These are phyloP conservation scores for Heliconius melpomene DNA, from an alignment of 1,140 invertebrate genomes.

Conservation along the genomic window DNA sequence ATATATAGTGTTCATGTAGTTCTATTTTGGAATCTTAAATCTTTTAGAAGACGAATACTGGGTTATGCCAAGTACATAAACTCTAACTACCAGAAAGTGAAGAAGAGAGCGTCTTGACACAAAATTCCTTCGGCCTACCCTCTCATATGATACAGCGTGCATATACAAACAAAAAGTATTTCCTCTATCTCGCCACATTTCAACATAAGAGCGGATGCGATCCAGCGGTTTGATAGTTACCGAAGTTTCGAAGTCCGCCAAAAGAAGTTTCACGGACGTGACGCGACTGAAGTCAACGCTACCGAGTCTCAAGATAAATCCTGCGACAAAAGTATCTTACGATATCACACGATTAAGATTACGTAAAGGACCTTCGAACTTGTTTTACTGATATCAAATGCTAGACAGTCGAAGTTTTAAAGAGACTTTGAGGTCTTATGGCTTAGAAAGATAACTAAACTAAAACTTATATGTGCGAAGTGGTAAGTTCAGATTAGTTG, in stretches of 20 bases:
- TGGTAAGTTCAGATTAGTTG: background rate
- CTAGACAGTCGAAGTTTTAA: slow-evolving; percentile 17
- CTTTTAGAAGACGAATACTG: no score
- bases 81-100: background rate
- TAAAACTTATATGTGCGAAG: slow-evolving; percentile 7
- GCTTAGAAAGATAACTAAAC: slow-evolving; percentile 22
- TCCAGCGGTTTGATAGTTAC: slow-evolving; percentile 33
- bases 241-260: slow-evolving; percentile 27
- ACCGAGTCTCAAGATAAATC: slow-evolving; percentile 38
- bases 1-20: no score
- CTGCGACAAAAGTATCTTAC: slow-evolving; percentile 38
- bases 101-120: background rate
- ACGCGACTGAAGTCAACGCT: slow-evolving; percentile 36
- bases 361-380: slow-evolving; percentile 35
- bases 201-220: background rate
- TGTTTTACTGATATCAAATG: slow-evolving; percentile 35
- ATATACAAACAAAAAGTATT: slow-evolving; percentile 15
- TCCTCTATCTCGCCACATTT: background rate
- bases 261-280: slow-evolving; percentile 43
- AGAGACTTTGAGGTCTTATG: slow-evolving; percentile 25
- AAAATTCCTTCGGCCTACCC: no score
- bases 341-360: slow-evolving; percentile 45
- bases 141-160: background rate
- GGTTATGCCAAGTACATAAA: no score
- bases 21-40: no score